A percentile compares a stretch with the other conserved stretches of the same genome.
phyloP scores from a whole-genome alignment of 2,888 invertebrate genomes.

The Crepidodera aurea region DNA sequence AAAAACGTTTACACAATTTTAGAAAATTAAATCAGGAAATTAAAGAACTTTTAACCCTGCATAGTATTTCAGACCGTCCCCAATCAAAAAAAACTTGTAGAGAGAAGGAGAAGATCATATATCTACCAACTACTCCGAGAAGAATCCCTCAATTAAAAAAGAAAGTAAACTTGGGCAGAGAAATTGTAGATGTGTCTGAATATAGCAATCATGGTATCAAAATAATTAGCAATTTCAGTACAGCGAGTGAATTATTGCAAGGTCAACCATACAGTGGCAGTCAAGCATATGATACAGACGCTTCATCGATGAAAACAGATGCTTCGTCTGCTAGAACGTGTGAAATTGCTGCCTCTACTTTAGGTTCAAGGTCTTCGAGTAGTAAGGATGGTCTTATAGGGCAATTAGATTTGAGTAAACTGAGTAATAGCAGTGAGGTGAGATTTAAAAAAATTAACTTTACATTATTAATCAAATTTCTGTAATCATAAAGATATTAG shows the following conservation, averaged over 20 bases:
- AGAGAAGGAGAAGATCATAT: constrained; percentile 40
- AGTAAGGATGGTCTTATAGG: constrained; percentile 11
- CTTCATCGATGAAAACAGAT: constrained; percentile 19
- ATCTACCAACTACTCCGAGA: constrained; percentile 34
- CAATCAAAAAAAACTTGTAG: constrained; percentile 33
- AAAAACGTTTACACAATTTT: constrained; percentile 65
- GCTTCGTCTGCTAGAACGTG: constrained; percentile 16
- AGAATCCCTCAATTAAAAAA: constrained; percentile 23
- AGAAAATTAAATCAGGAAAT: constrained; percentile 58
- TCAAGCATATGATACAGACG: constrained; percentile 20
- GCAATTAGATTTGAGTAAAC: constrained; percentile 12
- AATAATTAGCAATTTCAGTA: constrained; percentile 31
- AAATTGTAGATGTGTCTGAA: constrained; percentile 52
- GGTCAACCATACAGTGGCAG: constrained; percentile 14
- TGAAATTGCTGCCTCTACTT: constrained; percentile 11
- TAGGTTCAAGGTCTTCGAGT: constrained; percentile 20
- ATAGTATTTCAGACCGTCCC: constrained; percentile 36
- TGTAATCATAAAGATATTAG: not conserved
- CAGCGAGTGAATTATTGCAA: constrained; percentile 25
- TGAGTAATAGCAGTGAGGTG: constrained; percentile 6
- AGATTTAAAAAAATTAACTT: not conserved
- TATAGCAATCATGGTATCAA: constrained; percentile 48
- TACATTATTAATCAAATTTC: not conserved
- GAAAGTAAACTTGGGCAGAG: constrained; percentile 47
- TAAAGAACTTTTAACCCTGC: constrained; percentile 42